phyloP scores from a whole-genome alignment of 2,797 vertebrate species.

The Phoebastria nigripes region DNA sequence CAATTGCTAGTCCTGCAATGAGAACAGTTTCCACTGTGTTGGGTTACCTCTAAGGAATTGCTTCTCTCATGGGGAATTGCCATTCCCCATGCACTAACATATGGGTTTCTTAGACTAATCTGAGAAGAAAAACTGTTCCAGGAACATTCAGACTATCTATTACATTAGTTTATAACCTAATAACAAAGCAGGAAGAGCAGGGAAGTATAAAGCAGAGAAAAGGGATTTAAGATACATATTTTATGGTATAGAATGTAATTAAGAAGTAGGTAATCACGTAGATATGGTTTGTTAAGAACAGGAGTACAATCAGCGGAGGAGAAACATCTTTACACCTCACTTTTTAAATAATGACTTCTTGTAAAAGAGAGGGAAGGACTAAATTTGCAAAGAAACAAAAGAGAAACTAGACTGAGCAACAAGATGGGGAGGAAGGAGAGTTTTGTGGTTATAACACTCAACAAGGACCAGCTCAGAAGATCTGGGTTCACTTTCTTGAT shows the following conservation, averaged over 20 bases:
- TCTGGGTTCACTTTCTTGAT: slow-evolving; percentile 9
- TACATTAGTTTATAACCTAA: background rate
- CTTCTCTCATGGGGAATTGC: background rate
- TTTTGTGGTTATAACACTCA: slow-evolving; percentile 41
- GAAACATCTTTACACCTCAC: slow-evolving; percentile 28
- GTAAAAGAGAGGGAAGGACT: slow-evolving; percentile 54
- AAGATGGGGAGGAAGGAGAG: background rate
- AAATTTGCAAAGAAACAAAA: slow-evolving; percentile 50
- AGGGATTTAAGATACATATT: background rate
- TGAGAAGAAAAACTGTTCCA: background rate
- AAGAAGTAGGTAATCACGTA: background rate
- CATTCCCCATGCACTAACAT: background rate
- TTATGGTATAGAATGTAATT: background rate
- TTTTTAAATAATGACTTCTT: slow-evolving; percentile 25
- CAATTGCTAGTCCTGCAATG: background rate
- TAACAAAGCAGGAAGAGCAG: background rate
- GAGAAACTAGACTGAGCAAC: slow-evolving; percentile 20
- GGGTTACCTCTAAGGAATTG: background rate
- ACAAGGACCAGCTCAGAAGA: background rate
- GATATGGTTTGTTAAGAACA: background rate
- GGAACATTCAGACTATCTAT: background rate
- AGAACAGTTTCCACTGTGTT: background rate
- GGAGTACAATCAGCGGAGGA: background rate
- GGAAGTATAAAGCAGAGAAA: background rate
- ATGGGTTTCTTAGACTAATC: background rate